Conservation (phyloP, 2,113 vertebrate species). For the Labeo catla region DNA sequence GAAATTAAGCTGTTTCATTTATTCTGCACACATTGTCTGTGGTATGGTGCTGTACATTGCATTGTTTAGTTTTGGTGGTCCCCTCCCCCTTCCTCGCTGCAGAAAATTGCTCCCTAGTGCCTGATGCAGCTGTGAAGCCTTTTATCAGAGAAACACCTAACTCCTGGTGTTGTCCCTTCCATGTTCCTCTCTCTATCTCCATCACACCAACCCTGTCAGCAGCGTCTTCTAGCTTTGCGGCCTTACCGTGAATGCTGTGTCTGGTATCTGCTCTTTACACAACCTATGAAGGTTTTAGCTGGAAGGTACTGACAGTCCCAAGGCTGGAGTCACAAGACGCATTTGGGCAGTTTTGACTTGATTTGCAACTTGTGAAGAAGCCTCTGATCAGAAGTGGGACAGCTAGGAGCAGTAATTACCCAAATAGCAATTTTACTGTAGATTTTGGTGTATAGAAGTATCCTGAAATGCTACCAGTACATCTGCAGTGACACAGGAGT, state of each 20-base stretch:
- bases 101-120: conserved; percentile 37
- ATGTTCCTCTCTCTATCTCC: conserved; percentile 35
- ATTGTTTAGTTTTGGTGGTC: conserved; percentile 28
- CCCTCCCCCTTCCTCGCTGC: background rate
- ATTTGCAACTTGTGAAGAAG: conserved; percentile 31
- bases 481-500: conserved; percentile 35
- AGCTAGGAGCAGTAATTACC: conserved; percentile 1
- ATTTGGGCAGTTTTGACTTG: conserved; percentile 37
- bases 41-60: conserved; percentile 29
- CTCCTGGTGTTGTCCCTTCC: conserved; percentile 30
- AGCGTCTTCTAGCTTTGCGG: background rate
- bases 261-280: conserved; percentile 41
- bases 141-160: conserved; percentile 54
- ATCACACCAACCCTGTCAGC: conserved; percentile 33
- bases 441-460: background rate
- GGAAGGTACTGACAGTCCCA: conserved; percentile 19
- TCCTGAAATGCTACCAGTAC: conserved; percentile 31
- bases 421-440: conserved; percentile 29
- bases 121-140: conserved; percentile 29
- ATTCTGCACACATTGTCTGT: conserved; percentile 31
- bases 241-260: conserved; percentile 18
- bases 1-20: conserved; percentile 30
- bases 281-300: conserved; percentile 13
- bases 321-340: conserved; percentile 22
- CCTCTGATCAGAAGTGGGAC: background rate